Evolutionary conservation across 37 sponge, comb jelly and placozoan genomes (phyloP), one percentile per base, ranked within the genome.

Genomic region (Oopsacas minuta): DNA sequence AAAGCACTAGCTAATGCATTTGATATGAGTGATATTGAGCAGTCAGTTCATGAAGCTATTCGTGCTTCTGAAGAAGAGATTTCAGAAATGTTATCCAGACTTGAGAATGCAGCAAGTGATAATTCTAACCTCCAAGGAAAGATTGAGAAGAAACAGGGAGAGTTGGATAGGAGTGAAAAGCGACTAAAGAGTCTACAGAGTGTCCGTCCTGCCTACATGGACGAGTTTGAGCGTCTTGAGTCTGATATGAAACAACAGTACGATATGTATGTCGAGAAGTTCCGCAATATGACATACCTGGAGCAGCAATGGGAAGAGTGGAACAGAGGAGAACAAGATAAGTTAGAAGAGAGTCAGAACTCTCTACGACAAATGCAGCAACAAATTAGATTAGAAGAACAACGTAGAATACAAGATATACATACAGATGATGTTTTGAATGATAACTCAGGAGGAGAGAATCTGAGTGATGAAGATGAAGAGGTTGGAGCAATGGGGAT

Each of bases 181-280:
- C 37, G 99, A 37, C 83, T 97, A 51, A 85, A 89, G 38, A 93
- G 92, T 25, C 89, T 97, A 36, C 91, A 92, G 39, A 93, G 90
- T 36, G 99, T 97, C 37, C 88, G 96, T 36, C 99, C 99, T 42
- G 95, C 99, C 1, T 97, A 90, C 87, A 95, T 97, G 99, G 99
- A 97, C 83, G 99, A 97, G 53, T 95, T 92, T 84, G 99, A 97
- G 85, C 90, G 88, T 69, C 86, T 95, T 20, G 96, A 97, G 53
- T 85, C 52, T 5, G 99, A 95, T 38, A 86, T 97, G 52, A 69
- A 88, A 75, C 87, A 90, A 51, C 90, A 90, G 85, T 97, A 97
- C 75, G 89, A 91, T 49, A 83, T 86, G 25, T 97, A 95, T 61
- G 81, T 95, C 84, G 99, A 93, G 83, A 94, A 90, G 75, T 95